Conservation (phyloP, 2,113 vertebrate genomes). For the Erythrocercus mccallii region DNA sequence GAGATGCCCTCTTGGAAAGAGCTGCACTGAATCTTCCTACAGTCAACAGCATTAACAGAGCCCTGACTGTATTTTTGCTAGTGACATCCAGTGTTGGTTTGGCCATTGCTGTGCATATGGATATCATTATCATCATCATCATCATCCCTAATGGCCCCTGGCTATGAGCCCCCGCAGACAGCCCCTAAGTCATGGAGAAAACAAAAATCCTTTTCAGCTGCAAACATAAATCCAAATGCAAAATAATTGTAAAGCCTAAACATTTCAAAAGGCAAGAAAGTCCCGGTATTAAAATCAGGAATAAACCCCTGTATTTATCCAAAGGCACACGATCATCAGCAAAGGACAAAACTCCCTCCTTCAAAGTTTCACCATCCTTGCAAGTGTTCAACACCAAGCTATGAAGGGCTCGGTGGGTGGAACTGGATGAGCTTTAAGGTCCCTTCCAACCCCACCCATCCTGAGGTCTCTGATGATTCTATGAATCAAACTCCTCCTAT, state of each 20-base stretch:
- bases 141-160: background rate
- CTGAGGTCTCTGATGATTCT: background rate
- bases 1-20: background rate
- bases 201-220: background rate
- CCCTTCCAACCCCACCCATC: background rate
- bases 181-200: background rate
- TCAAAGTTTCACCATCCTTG: background rate
- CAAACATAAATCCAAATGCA: background rate
- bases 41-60: background rate
- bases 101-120: background rate
- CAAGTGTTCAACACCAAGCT: background rate
- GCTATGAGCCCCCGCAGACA: accelerated
- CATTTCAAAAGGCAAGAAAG: background rate
- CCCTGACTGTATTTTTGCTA: background rate
- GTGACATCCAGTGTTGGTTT: background rate
- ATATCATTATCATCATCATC: too few species aligned
- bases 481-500: too few species aligned
- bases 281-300: background rate
- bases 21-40: background rate
- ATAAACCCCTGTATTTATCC: background rate
- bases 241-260: background rate
- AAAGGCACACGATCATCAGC: background rate
- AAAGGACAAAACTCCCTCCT: background rate
- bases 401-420: background rate
- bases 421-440: background rate